phyloP scores from a whole-genome alignment of 1,140 invertebrate genomes.

The Atta colombica region DNA sequence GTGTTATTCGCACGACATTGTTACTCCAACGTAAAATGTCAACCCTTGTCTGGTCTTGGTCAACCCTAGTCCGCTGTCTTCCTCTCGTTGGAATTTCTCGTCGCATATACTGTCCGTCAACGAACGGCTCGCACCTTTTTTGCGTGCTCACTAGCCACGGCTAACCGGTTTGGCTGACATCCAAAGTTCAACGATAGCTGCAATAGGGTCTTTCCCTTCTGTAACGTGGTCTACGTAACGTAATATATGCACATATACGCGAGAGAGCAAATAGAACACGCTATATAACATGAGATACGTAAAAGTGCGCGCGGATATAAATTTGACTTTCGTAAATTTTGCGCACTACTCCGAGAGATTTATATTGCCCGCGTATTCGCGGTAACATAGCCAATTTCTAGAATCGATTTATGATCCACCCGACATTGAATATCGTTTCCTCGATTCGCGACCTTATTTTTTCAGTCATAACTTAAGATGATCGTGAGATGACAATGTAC shows the following conservation, averaged over 20 bases:
- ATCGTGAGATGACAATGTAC: neutral
- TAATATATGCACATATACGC: slow-evolving; percentile 44
- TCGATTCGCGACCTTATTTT: slow-evolving; percentile 17
- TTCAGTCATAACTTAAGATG: slow-evolving; percentile 20
- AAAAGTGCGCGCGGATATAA: slow-evolving; percentile 31
- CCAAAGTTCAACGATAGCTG: slow-evolving; percentile 67
- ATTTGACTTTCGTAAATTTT: slow-evolving; percentile 14
- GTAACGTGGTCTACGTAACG: slow-evolving; percentile 8
- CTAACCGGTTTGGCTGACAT: slow-evolving; percentile 75
- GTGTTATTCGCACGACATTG: neutral
- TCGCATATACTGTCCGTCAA: neutral
- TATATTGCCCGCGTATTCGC: slow-evolving; percentile 46
- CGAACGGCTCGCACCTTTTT: slow-evolving; percentile 62
- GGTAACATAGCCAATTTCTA: slow-evolving; percentile 33
- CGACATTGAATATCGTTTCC: slow-evolving; percentile 40
- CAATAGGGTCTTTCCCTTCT: slow-evolving; percentile 54
- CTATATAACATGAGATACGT: slow-evolving; percentile 5
- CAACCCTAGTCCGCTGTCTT: neutral
- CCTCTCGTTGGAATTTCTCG: slow-evolving; percentile 12
- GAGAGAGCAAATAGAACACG: neutral
- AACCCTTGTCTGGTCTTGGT: slow-evolving; percentile 34
- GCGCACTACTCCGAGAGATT: slow-evolving; percentile 6
- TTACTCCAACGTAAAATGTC: slow-evolving; percentile 30
- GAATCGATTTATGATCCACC: slow-evolving; percentile 42
- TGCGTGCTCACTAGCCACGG: slow-evolving; percentile 44